Conservation (phyloP, 1,140 invertebrate species). For the Venturia canescens region DNA sequence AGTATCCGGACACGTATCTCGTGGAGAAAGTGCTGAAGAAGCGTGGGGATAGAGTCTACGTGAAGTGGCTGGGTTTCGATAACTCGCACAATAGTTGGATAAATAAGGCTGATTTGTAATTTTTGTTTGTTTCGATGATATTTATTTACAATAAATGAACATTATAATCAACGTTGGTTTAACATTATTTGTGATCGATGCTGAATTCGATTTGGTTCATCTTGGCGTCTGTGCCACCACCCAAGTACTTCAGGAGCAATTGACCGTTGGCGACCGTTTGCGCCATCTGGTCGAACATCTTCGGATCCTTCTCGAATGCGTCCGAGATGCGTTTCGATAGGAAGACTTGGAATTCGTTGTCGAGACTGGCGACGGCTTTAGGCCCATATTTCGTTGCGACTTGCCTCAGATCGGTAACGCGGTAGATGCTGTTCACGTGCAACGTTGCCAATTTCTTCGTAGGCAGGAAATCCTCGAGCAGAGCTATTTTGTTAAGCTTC, state of each 20-base stretch:
- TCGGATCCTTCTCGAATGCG: neutral
- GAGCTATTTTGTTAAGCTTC: neutral
- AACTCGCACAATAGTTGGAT: too few relatives aligned
- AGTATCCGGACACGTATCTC: too few relatives aligned
- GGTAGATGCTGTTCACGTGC: neutral
- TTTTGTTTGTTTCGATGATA: too few relatives aligned
- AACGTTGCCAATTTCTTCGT: neutral
- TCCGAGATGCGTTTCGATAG: slow-evolving; percentile 6
- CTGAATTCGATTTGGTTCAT: slow-evolving; percentile 37
- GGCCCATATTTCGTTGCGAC: neutral
- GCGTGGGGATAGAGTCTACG: too few relatives aligned
- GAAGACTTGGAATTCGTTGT: neutral
- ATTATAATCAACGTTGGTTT: too few relatives aligned
- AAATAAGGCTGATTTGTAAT: too few relatives aligned
- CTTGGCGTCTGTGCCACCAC: neutral
- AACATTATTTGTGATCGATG: too few relatives aligned
- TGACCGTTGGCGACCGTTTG: neutral
- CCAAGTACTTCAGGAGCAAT: slow-evolving; percentile 13
- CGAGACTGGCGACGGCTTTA: neutral
- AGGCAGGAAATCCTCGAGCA: neutral
- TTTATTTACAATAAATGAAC: too few relatives aligned
- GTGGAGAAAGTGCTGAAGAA: too few relatives aligned
- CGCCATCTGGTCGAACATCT: neutral
- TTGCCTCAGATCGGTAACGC: neutral
- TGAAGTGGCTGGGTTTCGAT: too few relatives aligned